Evolutionary conservation across 2,888 invertebrate species (phyloP).

Genomic region (Thera britannica): DNA sequence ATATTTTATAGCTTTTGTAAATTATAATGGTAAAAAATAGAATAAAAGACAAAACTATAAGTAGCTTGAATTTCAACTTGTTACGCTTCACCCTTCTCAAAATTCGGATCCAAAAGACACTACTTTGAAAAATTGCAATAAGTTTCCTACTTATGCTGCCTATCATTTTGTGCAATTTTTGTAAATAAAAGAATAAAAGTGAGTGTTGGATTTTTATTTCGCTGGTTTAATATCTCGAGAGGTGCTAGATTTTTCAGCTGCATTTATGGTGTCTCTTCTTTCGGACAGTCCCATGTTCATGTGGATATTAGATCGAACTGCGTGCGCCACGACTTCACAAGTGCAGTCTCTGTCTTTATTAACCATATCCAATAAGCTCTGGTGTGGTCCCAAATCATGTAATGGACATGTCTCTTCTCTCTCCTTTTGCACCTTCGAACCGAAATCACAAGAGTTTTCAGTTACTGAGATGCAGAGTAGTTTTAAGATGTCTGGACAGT

Average conservation of each 20-base stretch:
- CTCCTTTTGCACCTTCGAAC: constrained; percentile 29
- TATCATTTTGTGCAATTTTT: constrained; percentile 35
- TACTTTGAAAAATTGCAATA: constrained; percentile 28
- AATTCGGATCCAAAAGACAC: constrained; percentile 39
- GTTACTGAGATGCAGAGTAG: constrained; percentile 49
- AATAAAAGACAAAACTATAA: constrained; percentile 44
- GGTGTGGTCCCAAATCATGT: constrained; percentile 8
- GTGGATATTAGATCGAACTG: constrained; percentile 52
- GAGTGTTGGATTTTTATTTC: constrained; percentile 29
- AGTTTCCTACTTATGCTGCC: constrained; percentile 33
- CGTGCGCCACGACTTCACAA: constrained; percentile 58
- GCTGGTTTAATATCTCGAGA: neutral
- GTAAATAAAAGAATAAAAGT: constrained; percentile 47
- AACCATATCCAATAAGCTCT: constrained; percentile 48
- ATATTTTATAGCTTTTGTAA: constrained; percentile 44
- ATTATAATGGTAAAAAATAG: constrained; percentile 45
- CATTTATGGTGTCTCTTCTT: constrained; percentile 26
- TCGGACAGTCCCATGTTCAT: constrained; percentile 48
- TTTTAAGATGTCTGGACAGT: constrained; percentile 57
- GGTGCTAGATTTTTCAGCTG: constrained; percentile 1
- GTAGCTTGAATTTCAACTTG: constrained; percentile 38
- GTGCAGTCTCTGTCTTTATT: constrained; percentile 48
- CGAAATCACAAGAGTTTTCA: constrained; percentile 47
- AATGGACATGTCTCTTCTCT: constrained; percentile 1
- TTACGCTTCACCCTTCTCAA: constrained; percentile 37